Percentiles rank a stretch among this genome's conserved stretches.
These are phyloP conservation scores for Artibeus jamaicensis DNA, from an alignment of 2,797 vertebrate genomes.

Conservation along the genomic window DNA sequence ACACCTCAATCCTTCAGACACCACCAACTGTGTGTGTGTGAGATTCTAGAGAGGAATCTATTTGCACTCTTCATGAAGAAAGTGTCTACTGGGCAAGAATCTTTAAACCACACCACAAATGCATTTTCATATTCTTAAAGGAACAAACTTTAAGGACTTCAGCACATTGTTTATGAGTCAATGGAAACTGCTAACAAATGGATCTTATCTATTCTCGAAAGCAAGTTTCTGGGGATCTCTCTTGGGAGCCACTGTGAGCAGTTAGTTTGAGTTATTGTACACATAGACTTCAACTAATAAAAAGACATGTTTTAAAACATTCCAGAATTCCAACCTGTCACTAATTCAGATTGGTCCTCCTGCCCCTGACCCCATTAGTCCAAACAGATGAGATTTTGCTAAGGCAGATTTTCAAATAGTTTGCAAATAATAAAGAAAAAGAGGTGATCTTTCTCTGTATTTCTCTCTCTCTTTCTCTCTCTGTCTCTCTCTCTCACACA, in stretches of 20 bases:
- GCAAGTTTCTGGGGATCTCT: constrained; percentile 63
- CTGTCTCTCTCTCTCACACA: neutral
- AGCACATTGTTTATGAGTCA: constrained; percentile 68
- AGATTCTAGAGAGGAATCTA: neutral
- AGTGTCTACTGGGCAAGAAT: neutral
- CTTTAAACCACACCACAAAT: constrained; percentile 31
- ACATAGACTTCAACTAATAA: constrained; percentile 70
- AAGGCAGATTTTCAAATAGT: constrained; percentile 53
- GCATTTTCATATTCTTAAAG: constrained; percentile 54
- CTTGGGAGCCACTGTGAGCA: constrained; percentile 69
- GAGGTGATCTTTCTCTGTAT: neutral
- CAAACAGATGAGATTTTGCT: constrained; percentile 65
- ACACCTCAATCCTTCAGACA: neutral
- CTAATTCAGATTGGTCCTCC: constrained; percentile 62
- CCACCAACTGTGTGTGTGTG: neutral
- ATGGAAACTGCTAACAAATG: constrained; percentile 69
- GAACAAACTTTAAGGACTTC: constrained; percentile 62
- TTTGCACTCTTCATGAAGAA: neutral
- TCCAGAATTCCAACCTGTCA: constrained; percentile 74
- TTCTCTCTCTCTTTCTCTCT: neutral
- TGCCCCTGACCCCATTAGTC: constrained; percentile 50
- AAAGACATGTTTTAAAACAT: constrained; percentile 72
- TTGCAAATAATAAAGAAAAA: constrained; percentile 43
- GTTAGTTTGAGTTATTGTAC: constrained; percentile 75
- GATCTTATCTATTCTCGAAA: constrained; percentile 72